Conservation (phyloP, 2,888 invertebrate genomes). For the Dynastes tityus region DNA sequence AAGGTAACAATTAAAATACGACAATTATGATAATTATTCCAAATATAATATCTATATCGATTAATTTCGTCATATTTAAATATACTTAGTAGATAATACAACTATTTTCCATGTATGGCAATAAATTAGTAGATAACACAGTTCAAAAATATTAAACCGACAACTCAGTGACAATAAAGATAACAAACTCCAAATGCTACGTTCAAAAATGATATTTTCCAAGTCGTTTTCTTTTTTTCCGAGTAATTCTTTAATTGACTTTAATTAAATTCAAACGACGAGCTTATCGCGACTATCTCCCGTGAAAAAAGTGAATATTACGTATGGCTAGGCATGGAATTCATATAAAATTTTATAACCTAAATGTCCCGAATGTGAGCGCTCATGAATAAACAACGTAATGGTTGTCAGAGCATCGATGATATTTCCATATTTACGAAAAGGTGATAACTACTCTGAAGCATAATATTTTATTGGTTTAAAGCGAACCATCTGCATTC, state of each 20-base stretch:
- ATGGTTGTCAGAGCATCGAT: neutral
- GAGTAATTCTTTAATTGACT: conserved; percentile 6
- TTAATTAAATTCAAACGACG: conserved; percentile 8
- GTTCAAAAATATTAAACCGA: no score
- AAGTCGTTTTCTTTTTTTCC: no score
- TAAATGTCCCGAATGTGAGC: neutral
- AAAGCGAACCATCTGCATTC: neutral
- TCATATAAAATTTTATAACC: conserved; percentile 4
- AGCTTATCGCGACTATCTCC: neutral
- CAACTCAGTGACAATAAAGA: no score
- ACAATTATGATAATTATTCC: no score
- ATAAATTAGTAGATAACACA: no score
- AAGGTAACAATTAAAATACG: no score
- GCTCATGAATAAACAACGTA: no score
- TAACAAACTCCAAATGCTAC: no score
- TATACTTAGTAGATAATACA: no score
- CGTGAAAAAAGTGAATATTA: neutral
- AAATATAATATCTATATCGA: no score
- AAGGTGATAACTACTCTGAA: neutral
- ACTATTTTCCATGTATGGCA: no score
- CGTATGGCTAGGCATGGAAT: neutral
- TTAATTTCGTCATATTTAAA: no score
- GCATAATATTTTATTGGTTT: neutral
- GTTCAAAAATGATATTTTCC: neutral
- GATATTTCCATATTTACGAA: neutral